phyloP scores from a whole-genome alignment of 2,797 vertebrate genomes.

The Anas capensis region DNA sequence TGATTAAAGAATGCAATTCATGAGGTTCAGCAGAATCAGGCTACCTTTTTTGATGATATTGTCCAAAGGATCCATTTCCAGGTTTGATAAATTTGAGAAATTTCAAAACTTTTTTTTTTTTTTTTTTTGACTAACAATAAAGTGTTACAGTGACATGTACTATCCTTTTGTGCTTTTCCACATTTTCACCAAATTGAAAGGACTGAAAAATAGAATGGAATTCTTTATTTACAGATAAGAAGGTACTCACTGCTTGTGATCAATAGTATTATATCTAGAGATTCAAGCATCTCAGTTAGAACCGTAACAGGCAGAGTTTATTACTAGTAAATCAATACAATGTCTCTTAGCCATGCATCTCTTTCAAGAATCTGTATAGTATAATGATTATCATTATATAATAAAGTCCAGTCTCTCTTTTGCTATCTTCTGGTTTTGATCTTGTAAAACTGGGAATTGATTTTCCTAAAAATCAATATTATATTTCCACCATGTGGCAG shows the following conservation, averaged over 20 bases:
- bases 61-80: background rate
- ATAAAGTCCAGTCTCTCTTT: slow-evolving; percentile 69
- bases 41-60: background rate
- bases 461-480: slow-evolving; percentile 71
- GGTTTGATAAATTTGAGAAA: background rate
- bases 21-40: background rate
- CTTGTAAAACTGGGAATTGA: slow-evolving; percentile 70
- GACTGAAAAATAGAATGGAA: slow-evolving; percentile 36
- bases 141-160: background rate
- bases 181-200: slow-evolving; percentile 45
- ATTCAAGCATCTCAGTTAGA: slow-evolving; percentile 63
- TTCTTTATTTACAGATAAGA: slow-evolving; percentile 72
- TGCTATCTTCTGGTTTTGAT: slow-evolving; percentile 60
- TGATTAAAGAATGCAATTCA: background rate
- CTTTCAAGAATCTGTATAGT: slow-evolving; percentile 64
- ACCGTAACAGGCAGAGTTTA: slow-evolving; percentile 57
- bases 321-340: slow-evolving; percentile 73
- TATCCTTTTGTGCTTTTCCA: background rate
- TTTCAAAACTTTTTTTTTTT: background rate
- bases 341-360: slow-evolving; percentile 48
- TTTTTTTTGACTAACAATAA: background rate
- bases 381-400: slow-evolving; percentile 67
- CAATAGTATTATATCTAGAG: slow-evolving; percentile 62
- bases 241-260: slow-evolving; percentile 52
- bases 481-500: slow-evolving; percentile 61